These are phyloP conservation scores for Pseudomugil tenellus DNA, from an alignment of 2,797 vertebrate species.

Conservation along the genomic window DNA sequence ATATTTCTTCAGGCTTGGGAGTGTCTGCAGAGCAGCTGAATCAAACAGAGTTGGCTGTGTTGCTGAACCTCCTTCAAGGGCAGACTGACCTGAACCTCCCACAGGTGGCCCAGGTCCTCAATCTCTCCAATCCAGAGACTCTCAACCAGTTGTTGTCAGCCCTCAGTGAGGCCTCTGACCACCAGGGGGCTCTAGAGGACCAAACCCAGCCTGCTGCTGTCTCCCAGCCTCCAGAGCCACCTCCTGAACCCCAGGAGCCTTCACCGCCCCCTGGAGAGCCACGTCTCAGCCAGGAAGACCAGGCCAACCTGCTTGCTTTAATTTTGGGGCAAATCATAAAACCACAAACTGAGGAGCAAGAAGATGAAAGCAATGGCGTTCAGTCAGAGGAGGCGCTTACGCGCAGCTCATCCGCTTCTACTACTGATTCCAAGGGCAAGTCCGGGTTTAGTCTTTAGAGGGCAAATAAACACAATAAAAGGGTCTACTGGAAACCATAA, in stretches of 20 bases:
- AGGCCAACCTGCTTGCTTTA: conserved; percentile 92
- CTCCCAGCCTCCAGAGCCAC: conserved; percentile 71
- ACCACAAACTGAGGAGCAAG: conserved; percentile 85
- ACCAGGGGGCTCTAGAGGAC: conserved; percentile 83
- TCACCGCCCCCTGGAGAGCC: conserved; percentile 77
- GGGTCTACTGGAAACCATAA: conserved; percentile 36
- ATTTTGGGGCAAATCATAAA: conserved; percentile 95
- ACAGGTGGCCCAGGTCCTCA: conserved; percentile 95
- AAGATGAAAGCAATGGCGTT: conserved; percentile 93
- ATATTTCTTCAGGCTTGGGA: conserved; percentile 83
- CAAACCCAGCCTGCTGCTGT: conserved; percentile 58
- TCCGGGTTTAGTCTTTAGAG: conserved; percentile 85
- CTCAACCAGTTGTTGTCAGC: conserved; percentile 92
- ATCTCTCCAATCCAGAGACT: conserved; percentile 90
- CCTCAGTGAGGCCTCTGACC: conserved; percentile 87
- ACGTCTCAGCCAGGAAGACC: conserved; percentile 88
- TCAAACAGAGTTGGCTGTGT: conserved; percentile 93
- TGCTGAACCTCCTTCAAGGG: conserved; percentile 96
- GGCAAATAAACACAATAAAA: conserved; percentile 30
- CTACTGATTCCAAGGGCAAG: conserved; percentile 87
- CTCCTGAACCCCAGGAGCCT: conserved; percentile 67
- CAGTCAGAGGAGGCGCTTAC: conserved; percentile 87
- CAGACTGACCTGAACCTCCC: conserved; percentile 93
- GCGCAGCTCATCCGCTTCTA: conserved; percentile 77
- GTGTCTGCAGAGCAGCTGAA: conserved; percentile 95